phyloP scores from a whole-genome alignment of 2,888 invertebrate genomes.

The Hypsopygia costalis region DNA sequence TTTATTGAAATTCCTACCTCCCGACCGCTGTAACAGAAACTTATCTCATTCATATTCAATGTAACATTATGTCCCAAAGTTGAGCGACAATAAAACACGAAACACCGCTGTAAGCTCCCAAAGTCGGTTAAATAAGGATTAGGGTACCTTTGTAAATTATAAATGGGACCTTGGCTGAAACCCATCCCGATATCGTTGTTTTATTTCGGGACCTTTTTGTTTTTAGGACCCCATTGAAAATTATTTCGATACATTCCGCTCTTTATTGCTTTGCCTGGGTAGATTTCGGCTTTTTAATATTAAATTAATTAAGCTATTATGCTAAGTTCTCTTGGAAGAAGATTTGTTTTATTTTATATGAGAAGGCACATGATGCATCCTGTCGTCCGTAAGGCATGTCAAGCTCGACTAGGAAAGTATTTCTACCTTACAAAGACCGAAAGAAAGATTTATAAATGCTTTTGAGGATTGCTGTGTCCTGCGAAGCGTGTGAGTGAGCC shows the following conservation, averaged over 20 bases:
- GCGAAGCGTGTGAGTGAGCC: too few relatives aligned
- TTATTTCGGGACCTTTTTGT: neutral
- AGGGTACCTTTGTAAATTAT: conserved; percentile 6
- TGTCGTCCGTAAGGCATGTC: too few relatives aligned
- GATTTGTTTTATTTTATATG: too few relatives aligned
- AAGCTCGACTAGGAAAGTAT: too few relatives aligned
- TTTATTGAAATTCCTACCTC: neutral
- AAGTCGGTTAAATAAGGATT: conserved; percentile 9
- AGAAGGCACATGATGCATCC: too few relatives aligned
- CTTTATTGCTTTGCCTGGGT: neutral
- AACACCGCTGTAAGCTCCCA: conserved; percentile 2
- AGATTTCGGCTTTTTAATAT: too few relatives aligned
- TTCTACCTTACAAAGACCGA: too few relatives aligned
- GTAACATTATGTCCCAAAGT: conserved; percentile 11
- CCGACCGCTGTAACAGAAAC: neutral
- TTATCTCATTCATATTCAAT: conserved; percentile 10
- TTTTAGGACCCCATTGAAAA: neutral
- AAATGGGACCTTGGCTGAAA: neutral
- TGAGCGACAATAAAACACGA: conserved; percentile 9
- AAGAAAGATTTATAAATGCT: too few relatives aligned
- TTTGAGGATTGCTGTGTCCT: too few relatives aligned
- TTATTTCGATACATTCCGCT: neutral
- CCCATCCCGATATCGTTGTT: neutral
- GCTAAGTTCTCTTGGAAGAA: too few relatives aligned
- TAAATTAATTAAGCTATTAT: too few relatives aligned